These are phyloP conservation scores for Zeus faber DNA, from an alignment of 2,113 vertebrate genomes.

Conservation along the genomic window DNA sequence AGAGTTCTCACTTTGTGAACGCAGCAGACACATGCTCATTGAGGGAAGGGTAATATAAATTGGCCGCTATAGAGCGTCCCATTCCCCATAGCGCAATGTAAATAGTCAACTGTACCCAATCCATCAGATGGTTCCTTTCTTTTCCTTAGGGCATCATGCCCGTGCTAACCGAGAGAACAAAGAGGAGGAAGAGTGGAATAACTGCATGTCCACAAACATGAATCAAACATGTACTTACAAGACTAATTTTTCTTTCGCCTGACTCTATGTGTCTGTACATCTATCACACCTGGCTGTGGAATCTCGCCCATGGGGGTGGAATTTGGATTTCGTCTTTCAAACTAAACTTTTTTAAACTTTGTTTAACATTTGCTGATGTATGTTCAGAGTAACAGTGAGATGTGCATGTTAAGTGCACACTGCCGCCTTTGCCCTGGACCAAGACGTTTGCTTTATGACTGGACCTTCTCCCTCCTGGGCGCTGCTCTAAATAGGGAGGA, in stretches of 20 bases:
- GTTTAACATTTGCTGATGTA: too few species aligned
- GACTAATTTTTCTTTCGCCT: constrained; percentile 8
- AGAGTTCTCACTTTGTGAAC: constrained; percentile 15
- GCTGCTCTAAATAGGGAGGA: too few species aligned
- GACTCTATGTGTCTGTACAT: constrained; percentile 5
- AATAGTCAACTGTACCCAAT: constrained; percentile 32
- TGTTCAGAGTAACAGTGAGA: too few species aligned
- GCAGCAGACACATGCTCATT: constrained; percentile 11
- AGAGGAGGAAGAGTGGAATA: constrained; percentile 18
- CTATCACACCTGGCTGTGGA: constrained; percentile 29
- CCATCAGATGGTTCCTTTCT: constrained; percentile 30
- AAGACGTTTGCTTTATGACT: too few species aligned
- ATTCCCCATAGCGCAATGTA: constrained; percentile 17
- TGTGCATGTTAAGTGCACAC: too few species aligned
- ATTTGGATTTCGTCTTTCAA: too few species aligned
- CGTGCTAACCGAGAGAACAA: constrained; percentile 30
- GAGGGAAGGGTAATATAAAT: too few species aligned
- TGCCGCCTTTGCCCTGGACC: too few species aligned
- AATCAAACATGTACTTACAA: constrained; percentile 31
- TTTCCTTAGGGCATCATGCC: constrained; percentile 11
- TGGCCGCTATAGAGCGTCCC: constrained; percentile 5
- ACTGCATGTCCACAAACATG: constrained; percentile 21
- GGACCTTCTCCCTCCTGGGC: too few species aligned
- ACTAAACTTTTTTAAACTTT: too few species aligned
- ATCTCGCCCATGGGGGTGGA: constrained; percentile 7